A percentile compares a stretch with the other conserved stretches of the same genome.
phyloP scores from a whole-genome alignment of 2,113 vertebrate genomes.

The Phrynosoma blainvillii region DNA sequence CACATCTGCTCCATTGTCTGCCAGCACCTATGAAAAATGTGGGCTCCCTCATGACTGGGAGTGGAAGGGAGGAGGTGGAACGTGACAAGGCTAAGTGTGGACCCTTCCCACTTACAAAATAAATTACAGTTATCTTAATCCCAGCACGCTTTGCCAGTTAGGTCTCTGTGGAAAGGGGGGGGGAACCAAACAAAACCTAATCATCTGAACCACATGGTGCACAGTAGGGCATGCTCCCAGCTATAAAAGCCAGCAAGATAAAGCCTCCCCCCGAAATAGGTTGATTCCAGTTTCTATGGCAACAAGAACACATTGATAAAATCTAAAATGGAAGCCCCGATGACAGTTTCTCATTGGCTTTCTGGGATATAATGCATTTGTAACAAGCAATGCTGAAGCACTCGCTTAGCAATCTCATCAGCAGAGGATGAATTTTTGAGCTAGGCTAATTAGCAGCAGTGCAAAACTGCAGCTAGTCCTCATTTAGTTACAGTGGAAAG shows the following conservation, averaged over 20 bases:
- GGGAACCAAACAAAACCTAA: constrained; percentile 66
- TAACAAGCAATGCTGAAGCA: constrained; percentile 41
- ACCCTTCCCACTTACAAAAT: constrained; percentile 62
- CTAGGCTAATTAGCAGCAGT: constrained; percentile 25
- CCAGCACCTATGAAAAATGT: constrained; percentile 70
- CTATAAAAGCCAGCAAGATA: constrained; percentile 63
- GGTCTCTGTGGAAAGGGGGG: constrained; percentile 52
- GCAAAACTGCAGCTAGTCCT: constrained; percentile 35
- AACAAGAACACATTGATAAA: constrained; percentile 77
- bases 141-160: constrained; percentile 69
- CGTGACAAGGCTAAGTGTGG: constrained; percentile 68
- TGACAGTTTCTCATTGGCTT: constrained; percentile 74
- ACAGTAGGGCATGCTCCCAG: constrained; percentile 64
- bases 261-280: constrained; percentile 65
- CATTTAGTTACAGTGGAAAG: background rate
- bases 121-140: constrained; percentile 80
- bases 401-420: constrained; percentile 32
- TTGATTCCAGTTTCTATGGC: constrained; percentile 75
- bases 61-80: constrained; percentile 36
- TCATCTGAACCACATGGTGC: constrained; percentile 81
- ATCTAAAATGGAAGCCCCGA: constrained; percentile 70
- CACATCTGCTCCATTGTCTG: constrained; percentile 84
- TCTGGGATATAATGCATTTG: constrained; percentile 51
- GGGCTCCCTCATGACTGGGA: constrained; percentile 61
- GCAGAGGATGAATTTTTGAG: constrained; percentile 32